These are phyloP conservation scores for Epinephelus malabaricus DNA, from an alignment of 2,797 vertebrate genomes.

Conservation along the genomic window DNA sequence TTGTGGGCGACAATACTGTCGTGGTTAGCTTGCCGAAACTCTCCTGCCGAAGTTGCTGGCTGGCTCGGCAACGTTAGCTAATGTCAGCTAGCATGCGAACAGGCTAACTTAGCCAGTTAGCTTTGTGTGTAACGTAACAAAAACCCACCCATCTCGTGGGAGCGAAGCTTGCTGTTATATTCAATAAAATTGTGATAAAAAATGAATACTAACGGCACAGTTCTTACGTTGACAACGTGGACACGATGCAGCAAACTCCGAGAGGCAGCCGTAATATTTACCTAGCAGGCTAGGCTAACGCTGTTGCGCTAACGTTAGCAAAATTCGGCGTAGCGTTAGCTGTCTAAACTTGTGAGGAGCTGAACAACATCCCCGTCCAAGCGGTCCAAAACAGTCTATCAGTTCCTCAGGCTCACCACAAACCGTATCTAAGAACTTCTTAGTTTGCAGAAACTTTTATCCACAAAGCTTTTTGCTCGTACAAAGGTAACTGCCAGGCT, in stretches of 20 bases:
- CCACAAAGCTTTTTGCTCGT: not conserved
- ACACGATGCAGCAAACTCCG: conserved; percentile 13
- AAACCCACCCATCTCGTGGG: conserved; percentile 43
- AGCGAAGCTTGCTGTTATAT: not conserved
- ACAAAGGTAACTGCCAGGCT: conserved; percentile 19
- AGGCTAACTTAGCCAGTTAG: conserved; percentile 61
- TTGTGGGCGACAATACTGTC: conserved; percentile 39
- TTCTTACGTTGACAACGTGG: not conserved
- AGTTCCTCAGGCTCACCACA: conserved; percentile 21
- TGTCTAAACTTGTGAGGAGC: conserved; percentile 65
- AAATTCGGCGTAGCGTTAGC: conserved; percentile 45
- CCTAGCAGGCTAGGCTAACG: conserved; percentile 67
- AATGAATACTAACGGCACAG: accelerated
- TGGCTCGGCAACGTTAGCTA: conserved; percentile 66
- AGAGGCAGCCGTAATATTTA: conserved; percentile 59
- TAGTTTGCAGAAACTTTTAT: not conserved
- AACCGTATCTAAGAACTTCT: not conserved
- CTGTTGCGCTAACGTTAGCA: conserved; percentile 45
- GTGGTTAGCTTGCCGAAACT: conserved; percentile 64
- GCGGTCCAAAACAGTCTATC: conserved; percentile 11
- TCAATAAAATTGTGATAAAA: not conserved
- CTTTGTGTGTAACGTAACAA: conserved; percentile 38
- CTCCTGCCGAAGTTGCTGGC: conserved; percentile 65
- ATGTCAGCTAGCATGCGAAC: conserved; percentile 60
- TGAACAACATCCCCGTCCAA: conserved; percentile 38